Base-by-base conservation (phyloP, 2,797 vertebrate genomes). In the Lerista edwardsae region DNA sequence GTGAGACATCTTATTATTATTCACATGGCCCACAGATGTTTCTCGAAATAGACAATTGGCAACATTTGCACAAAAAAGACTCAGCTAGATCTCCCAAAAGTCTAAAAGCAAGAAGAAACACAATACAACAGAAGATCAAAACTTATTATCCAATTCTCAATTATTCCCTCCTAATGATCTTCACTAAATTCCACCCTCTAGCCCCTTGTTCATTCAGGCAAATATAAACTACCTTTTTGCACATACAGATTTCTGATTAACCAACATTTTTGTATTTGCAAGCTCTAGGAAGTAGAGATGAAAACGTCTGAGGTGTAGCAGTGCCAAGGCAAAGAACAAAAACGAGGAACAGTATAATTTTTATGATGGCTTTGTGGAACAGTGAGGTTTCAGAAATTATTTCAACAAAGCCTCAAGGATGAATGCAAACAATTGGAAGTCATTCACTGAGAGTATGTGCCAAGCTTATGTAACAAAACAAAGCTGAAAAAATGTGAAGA, bases 21-120 rank as follows among this genome's bases (percentile, higher is more conserved):
- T 80, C 65, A 62, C 41, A 64, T 62, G 29, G 29, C 44, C 44
- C 78, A 27, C 1, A 1, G 7, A 89, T 78, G 31, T 73, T 77
- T 84, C n/a, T 11, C 85, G 36, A 36, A 67, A 85, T 87, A 92
- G 1, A 75, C 39, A 87, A 21, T 81, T 51, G 12, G 2, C 31
- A 87, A 12, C 9, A 44, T 82, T 85, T 12, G 31, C 23, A 65
- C 11, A 79, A 41, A 87, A 4, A 71, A 84, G 17, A 55, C 68
- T 2, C 23, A 85, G 75, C 25, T 19, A 81, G 75, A 41, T 73
- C 4, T 21, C 51, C 57, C 0, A 0, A 79, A 84, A 4, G 44
- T 4, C 51, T n/a, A 29, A 62, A 86, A 27, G 0, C 0, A 83
- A 8, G 7, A 87, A 85, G 7, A 72, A 80, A 51, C 69, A 29